Evolutionary conservation across 2,888 invertebrate species (phyloP), one percentile per base, ranked within the genome.

Genomic region (Nymphalis urticae): DNA sequence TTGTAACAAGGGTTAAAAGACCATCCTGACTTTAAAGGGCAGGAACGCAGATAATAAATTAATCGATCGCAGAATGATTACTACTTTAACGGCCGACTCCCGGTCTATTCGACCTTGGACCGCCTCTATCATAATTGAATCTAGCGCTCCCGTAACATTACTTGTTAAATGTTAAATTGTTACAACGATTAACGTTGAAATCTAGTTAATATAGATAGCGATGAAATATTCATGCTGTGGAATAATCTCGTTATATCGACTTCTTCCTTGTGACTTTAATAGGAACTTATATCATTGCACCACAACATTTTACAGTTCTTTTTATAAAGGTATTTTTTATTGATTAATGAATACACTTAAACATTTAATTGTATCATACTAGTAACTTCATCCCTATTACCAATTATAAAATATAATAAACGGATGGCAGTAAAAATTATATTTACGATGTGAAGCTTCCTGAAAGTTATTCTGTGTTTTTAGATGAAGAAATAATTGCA

Each of bases 31-130:
- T n/a, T 53, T 62, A 66, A 62, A 48, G 62, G 48, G 48, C 62
- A 60, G 51, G 54, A 53, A 62, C 17, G 21, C 27, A 56, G 78
- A 80, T 82, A 85, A 88, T 90, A 89, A 89, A 89, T 90, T 89
- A 89, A 89, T 88, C 82, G 86, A 79, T 89, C 86, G 86, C 87
- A 87, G 84, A 86, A 86, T 87, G 87, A 89, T 90, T 89, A 90
- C 88, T 87, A 88, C 85, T 86, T 84, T 88, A 88, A 89, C 87
- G 85, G 83, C 80, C 80, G 77, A 87, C 88, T 88, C 86, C 88
- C 79, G 87, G 83, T 84, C 77, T 80, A 73, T 75, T 69, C 77
- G 75, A 77, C 77, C 78, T 79, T 78, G 77, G 73, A 71, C 77
- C 75, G 77, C 77, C 77, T 76, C 75, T 90, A 90, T 90, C 90